Evolutionary conservation across 2,113 vertebrate species (phyloP), one percentile per base, ranked within the genome.

Genomic region (Engraulis encrasicolus): DNA sequence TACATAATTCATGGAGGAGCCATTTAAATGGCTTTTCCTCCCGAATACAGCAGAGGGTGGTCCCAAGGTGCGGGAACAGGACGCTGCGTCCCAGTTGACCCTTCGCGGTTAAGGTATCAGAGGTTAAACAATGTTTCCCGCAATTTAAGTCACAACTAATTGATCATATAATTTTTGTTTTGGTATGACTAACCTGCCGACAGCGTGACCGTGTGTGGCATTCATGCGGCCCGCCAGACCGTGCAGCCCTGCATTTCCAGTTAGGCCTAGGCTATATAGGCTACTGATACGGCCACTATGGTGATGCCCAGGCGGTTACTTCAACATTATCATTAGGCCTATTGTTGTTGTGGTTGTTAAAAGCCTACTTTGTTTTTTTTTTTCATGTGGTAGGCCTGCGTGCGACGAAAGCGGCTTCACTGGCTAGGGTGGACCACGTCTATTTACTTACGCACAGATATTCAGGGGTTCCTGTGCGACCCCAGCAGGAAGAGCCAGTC

Each of bases 51-150:
- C 4, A 15, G 15, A 74, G 66, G n/a, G 66, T 74, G 15, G 66
- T 74, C 66, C 66, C 66, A 78, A 81, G 79, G 40, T 61, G 27
- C 80, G 81, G 83, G 87, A 61, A 86, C 81, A 80, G 87, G 87
- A 85, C 77, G 88, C 80, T 87, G 87, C 48, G 89, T 91, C 74
- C 81, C 80, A 37, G 50, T 80, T 92, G 94, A 95, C 94, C 94
- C 90, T 87, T 92, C 90, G 88, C 94, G 89, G 90, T 91, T 92
- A 93, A 94, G 83, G 91, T 89, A 93, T 91, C 92, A 94, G 87
- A 94, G 94, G 94, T 95, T 95, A 94, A 94, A 95, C 92, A 93
- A 93, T 87, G 90, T 94, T 94, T 95, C 92, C 92, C 93, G 88
- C 89, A 86, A 89, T 93, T 94, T 91, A 85, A 91, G 90, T 50